Conservation (phyloP, 2,888 invertebrate genomes). For the Pseudococcus viburni region DNA sequence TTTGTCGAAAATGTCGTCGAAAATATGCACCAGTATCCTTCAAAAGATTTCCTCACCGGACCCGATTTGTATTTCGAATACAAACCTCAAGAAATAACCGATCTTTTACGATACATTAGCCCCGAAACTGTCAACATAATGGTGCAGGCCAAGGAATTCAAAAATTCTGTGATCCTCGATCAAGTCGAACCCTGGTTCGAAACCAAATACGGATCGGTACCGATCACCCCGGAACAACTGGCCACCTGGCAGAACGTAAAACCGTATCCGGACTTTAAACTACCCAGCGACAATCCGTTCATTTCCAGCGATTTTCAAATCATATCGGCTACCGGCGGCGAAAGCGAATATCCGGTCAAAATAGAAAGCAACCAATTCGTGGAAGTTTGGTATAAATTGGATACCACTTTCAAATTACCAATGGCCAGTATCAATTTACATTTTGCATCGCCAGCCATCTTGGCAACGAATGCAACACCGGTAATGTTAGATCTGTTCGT, state of each 20-base stretch:
- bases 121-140: slow-evolving; percentile 81
- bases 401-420: slow-evolving; percentile 86
- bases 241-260: slow-evolving; percentile 76
- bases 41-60: slow-evolving; percentile 85
- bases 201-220: slow-evolving; percentile 80
- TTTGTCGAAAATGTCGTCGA: slow-evolving; percentile 84
- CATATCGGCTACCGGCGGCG: slow-evolving; percentile 71
- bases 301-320: slow-evolving; percentile 81
- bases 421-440: slow-evolving; percentile 82
- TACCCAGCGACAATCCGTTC: slow-evolving; percentile 81
- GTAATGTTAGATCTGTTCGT: slow-evolving; percentile 77
- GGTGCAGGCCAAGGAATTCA: slow-evolving; percentile 75
- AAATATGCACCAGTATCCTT: slow-evolving; percentile 85
- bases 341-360: slow-evolving; percentile 75
- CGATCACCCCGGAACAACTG: slow-evolving; percentile 78
- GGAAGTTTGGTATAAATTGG: slow-evolving; percentile 88
- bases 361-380: slow-evolving; percentile 74
- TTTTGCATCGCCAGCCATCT: slow-evolving; percentile 78
- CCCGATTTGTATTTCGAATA: slow-evolving; percentile 83
- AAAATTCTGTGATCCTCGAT: slow-evolving; percentile 73
- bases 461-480: slow-evolving; percentile 70
- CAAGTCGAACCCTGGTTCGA: slow-evolving; percentile 87
- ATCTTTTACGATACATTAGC: slow-evolving; percentile 74
- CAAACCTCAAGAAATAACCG: slow-evolving; percentile 76
- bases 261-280: slow-evolving; percentile 76